Evolutionary conservation across 2,888 invertebrate species (phyloP), one percentile per base, ranked within the genome.

Genomic region (Diarsia rubi): DNA sequence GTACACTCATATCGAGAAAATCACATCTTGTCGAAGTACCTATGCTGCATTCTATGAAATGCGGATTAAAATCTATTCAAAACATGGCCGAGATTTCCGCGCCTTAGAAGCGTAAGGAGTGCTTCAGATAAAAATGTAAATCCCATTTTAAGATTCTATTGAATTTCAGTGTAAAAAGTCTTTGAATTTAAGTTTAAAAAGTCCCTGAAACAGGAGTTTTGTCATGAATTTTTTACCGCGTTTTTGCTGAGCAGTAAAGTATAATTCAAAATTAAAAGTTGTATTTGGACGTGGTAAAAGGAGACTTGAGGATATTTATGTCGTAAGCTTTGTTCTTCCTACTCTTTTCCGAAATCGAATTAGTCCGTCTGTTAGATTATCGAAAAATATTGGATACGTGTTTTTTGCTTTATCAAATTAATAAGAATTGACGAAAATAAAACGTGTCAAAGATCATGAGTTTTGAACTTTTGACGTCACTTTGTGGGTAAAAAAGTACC

Each of bases 111-210:
- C 69, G 24, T 52, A 57, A 57, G 67, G 45, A 79, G 65, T 60
- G 65, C 65, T 65, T 44, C 71, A 54, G 71, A 86, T 81, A 83
- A 87, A 84, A 87, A 87, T 86, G 86, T 75, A 81, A 87, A 83
- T 87, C 63, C 19, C 68, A 63, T 85, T 83, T 85, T 71, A 81
- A 76, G 81, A 79, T 85, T 78, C 79, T 62, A 83, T 80, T 80
- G 77, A 86, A 84, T 85, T 86, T 64, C 65, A 73, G 67, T 74
- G 67, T 63, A 59, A 81, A 77, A 77, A 76, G 80, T 64, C 14
- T 5, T 63, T 77, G 73, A 73, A 82, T 85, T 86, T 63, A 67
- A 73, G 65, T 86, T 73, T 63, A 59, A 81, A 72, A 77, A 77
- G 81, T 73, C 8, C 6, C 73, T 77, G 74, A 80, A 64, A 77